Evolutionary conservation across 2,113 vertebrate genomes (phyloP), one percentile per base, ranked within the genome.

Genomic region (Bungarus multicinctus): DNA sequence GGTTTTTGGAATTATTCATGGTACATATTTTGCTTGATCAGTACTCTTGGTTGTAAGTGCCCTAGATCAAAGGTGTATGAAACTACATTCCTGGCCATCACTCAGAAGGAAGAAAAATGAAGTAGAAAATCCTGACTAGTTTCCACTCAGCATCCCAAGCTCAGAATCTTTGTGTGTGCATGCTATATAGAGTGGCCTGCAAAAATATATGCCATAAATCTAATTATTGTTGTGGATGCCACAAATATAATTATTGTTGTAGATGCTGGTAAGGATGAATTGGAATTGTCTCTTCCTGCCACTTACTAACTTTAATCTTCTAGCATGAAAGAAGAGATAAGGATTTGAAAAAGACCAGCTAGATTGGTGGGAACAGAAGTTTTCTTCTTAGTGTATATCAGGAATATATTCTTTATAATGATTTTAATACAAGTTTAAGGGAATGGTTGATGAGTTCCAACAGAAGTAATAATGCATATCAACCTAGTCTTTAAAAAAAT

Each of bases 1-100:
- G 95, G 91, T 94, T 52, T 94, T 94, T 88, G 91, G 53, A 93
- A 96, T 96, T 95, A 96, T 95, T 97, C 96, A 96, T 94, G 95
- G 95, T 96, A 95, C 95, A 94, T 95, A 95, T 92, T 94, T n/a
- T 94, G 94, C 95, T 95, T 92, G 74, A 53, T 95, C 95, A n/a
- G 25, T 60, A 5, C 10, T 22, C 27, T 90, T 52, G 45, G 45
- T 90, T 90, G 2, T 52, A 53, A 23, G 47, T 23, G 34, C 47
- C 47, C 30, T 18, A 64, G 43, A 64, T 90, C 25, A 64, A 50
- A 50, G 14, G 27, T 47, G 39, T 60, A 5, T 16, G 88, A 60
- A 27, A 25, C 88, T 45, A 55, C 34, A 58, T 25, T 69, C 18
- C 58, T 90, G 16, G 27, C 58, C 43, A 22, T n/a, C 30, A 20